Evolutionary conservation across 2,888 invertebrate genomes (phyloP), one percentile per base, ranked within the genome.

Genomic region (Ferrisia virgata): DNA sequence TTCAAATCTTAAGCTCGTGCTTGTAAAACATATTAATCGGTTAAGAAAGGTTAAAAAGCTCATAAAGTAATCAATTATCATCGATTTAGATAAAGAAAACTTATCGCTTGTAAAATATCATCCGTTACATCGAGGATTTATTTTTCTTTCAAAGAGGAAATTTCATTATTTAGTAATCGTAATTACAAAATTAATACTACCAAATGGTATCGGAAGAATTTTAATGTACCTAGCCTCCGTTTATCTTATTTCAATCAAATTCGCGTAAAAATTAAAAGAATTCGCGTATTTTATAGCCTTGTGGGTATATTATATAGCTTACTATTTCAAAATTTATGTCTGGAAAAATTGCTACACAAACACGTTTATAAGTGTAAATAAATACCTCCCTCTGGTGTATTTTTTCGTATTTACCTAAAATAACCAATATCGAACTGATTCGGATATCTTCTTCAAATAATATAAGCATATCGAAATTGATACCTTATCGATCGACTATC

Each of bases 41-140:
- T 69, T 69, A 33, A 5, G 33, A 72, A 72, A 72, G 72, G 72
- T 72, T 72, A 72, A 72, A 72, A 72, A 72, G 33, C 72, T 36
- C 31, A 72, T 72, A 33, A 33, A 33, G 13, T 11, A 72, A 72
- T 58, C n/a, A 58, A 58, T 22, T 25, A 25, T 22, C 25, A 5
- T 58, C 18, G 72, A 72, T 72, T n/a, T 33, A 33, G 58, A 72
- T 64, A 3, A n/a, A 4, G 64, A 72, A 9, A 72, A 72, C 3
- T 72, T 33, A 72, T 33, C 72, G 4, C 4, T 36, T 4, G 4
- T 36, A 8, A 36, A 8, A 11, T 58, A 9, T 43, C 13, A 9
- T 43, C 43, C 13, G 13, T 43, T 43, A 43, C 43, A 13, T 43
- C 13, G 36, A 43, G 5, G 13, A 43, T 43, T 43, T 43, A 6